Evolutionary conservation across 1,140 invertebrate species (phyloP), one percentile per base, ranked within the genome.

Genomic region (Acyrthosiphon pisum): DNA sequence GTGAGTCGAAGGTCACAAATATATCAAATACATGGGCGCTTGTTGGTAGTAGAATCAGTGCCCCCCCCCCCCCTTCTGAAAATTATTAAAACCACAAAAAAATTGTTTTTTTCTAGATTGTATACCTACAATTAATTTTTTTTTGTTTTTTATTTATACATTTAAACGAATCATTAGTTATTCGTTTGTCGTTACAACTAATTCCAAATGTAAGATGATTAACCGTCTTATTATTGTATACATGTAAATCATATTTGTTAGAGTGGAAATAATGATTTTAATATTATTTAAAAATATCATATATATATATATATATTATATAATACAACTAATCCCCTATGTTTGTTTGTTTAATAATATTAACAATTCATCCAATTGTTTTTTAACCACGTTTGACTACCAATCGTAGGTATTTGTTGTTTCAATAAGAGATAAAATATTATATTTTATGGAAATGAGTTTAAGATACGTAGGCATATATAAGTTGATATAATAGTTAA

Each of bases 1-100:
- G 91, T 83, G 91, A 91, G 44, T 83, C 68, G 90, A 92, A 92
- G 91, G 91, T 83, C 91, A 46, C 23, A 44, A 30, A 84, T 76
- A 20, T 4, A 35, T n/a, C 23, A 44, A 30, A 84, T 76, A 20
- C 14, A 35, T n/a, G 6, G n/a, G 30, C n/a, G 6, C 30, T 6
- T 76, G n/a, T 76, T n/a, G 60, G 60, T 35, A 14, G 6, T 30
- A 35, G 30, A 76, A 76, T 35, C 60, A n/a, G 4, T n/a, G 30
- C 9, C 30, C 60, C 60, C 18, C 60, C 60, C 18, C 14, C 11
- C 56, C 56, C 20, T 11, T 76, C n/a, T n/a, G 30, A n/a, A n/a
- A n/a, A 76, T 76, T 6, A 76, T 76, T n/a, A 76, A 76, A 76
- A n/a, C 14, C 30, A 68, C 11, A n/a, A 68, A 35, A 14, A n/a